Base-by-base conservation (phyloP, 2,888 invertebrate species). In the Trichogramma dendrolimi region DNA sequence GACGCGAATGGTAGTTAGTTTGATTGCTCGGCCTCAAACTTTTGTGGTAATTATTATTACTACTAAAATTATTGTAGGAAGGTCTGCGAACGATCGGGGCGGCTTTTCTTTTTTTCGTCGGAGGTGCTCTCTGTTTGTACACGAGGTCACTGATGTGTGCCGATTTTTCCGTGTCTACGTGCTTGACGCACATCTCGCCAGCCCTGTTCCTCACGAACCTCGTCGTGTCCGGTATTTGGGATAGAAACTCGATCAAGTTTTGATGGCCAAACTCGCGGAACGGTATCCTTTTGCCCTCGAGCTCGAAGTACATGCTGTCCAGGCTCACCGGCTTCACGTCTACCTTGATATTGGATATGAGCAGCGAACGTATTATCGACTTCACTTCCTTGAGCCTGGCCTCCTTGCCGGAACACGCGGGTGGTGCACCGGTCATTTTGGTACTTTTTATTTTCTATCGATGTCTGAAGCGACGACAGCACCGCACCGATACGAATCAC, bases 141-240 rank as follows among this genome's bases (percentile, higher is more conserved):
- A 77, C 71, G 6, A 77, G 59, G 0, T 67, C 61, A 52, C 67
- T 70, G 2, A 77, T 59, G n/a, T 77, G 75, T 10, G 63, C 64
- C 0, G 69, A 65, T 11, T 70, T 72, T 4, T 72, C 69, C 0
- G 70, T 65, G 0, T 71, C 62, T 0, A 73, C 60, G 3, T 70
- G 72, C 43, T 58, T 61, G 1, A 70, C 65, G 3, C 62, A 57
- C 40, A 61, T 7, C 3, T 1, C 10, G 1, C 62, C 63, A 6
- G 66, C 40, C 4, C 1, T 4, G 3, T 41, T 40, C 7, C 38
- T 14, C 1, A 58, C 51, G 43, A 71, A 7, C 4, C 4, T 6
- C 6, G 72, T 54, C 4, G 66, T 49, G 0, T 69, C 58, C 0
- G 66, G 60, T 11, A 72, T 68, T 54, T 67, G 70, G 2, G 58